Evolutionary conservation across 1,140 invertebrate genomes (phyloP).

Genomic region (Meloidogyne exigua): DNA sequence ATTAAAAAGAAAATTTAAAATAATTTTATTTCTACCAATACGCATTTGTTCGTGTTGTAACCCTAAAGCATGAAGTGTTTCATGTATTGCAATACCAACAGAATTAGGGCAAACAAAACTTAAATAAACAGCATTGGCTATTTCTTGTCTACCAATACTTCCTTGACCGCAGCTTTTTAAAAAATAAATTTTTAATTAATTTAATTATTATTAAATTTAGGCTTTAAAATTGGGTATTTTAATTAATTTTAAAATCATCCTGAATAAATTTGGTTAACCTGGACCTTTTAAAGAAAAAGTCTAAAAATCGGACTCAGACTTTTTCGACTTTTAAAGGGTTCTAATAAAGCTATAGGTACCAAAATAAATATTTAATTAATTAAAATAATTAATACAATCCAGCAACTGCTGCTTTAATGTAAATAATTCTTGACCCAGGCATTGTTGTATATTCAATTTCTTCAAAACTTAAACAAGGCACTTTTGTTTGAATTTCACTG

Average conservation of each 20-base stretch:
- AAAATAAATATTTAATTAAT: too few species aligned
- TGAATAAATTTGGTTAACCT: too few species aligned
- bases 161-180: slow-evolving; percentile 56
- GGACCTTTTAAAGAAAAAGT: too few species aligned
- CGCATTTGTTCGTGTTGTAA: slow-evolving; percentile 69
- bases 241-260: too few species aligned
- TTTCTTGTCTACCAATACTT: slow-evolving; percentile 47
- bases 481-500: not conserved
- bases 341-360: too few species aligned
- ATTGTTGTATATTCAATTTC: slow-evolving; percentile 14
- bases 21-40: slow-evolving; percentile 28
- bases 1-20: not conserved
- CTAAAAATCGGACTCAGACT: too few species aligned
- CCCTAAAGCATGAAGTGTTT: slow-evolving; percentile 59
- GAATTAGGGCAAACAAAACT: slow-evolving; percentile 33
- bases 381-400: not conserved
- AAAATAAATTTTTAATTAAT: too few species aligned
- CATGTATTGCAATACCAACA: slow-evolving; percentile 64
- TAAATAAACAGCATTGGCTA: slow-evolving; percentile 56
- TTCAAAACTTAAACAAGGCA: not conserved
- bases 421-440: not conserved
- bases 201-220: too few species aligned
- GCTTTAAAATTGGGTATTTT: too few species aligned
- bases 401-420: not conserved
- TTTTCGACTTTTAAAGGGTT: too few species aligned